Percentiles rank a stretch among this genome's conserved stretches.
Evolutionary conservation across 2,888 invertebrate species (phyloP).

Genomic region (Gastracanthus pulcherrimus): DNA sequence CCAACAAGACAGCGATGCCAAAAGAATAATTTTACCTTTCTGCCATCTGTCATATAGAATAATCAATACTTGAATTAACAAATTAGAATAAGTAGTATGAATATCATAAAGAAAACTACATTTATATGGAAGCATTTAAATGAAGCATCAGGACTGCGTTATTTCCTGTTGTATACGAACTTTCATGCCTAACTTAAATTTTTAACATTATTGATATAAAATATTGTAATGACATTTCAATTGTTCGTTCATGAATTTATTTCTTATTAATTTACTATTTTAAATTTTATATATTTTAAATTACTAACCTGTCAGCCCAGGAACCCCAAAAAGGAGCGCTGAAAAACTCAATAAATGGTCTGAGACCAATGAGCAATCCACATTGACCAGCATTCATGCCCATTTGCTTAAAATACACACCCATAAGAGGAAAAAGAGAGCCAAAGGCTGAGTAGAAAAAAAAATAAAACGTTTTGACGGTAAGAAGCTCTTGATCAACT

Average conservation of each 20-base stretch:
- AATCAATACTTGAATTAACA: neutral
- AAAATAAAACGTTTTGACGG: constrained; percentile 98
- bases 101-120: too few species aligned
- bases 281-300: too few species aligned
- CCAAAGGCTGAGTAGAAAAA: constrained; percentile 99
- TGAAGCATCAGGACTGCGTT: too few species aligned
- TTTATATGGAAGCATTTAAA: too few species aligned
- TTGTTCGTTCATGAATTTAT: too few species aligned
- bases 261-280: too few species aligned
- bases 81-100: neutral
- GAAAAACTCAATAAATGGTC: constrained; percentile 98
- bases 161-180: neutral
- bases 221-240: too few species aligned
- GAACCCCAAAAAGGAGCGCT: constrained; percentile 99
- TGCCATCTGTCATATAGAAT: constrained; percentile 81
- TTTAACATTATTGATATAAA: too few species aligned
- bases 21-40: constrained; percentile 91
- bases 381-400: constrained; percentile 99
- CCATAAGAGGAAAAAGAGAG: constrained; percentile 97
- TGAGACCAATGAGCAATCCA: constrained; percentile 94
- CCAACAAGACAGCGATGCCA: constrained; percentile 96
- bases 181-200: too few species aligned
- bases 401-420: constrained; percentile 99
- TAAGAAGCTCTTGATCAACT: constrained; percentile 93
- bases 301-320: constrained; percentile 89